Conservation (phyloP, 2,797 vertebrate species). For the Sarcoramphus papa region DNA sequence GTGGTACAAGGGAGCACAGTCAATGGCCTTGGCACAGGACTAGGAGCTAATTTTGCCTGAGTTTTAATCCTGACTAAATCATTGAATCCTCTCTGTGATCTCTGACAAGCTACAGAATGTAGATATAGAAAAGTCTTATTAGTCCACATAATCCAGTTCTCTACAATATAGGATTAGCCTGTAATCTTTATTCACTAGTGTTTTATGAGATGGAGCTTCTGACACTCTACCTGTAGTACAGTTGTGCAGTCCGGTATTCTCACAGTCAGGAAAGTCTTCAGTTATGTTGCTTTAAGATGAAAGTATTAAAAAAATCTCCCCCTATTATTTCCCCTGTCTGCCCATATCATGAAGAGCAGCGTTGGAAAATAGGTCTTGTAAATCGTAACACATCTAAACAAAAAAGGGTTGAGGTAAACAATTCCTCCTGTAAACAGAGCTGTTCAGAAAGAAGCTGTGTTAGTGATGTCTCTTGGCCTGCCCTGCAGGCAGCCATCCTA, state of each 20-base stretch:
- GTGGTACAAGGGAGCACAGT: background rate
- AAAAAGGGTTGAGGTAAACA: background rate
- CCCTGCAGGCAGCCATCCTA: background rate
- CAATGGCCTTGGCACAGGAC: background rate
- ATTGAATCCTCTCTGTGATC: conserved; percentile 20
- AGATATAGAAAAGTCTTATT: conserved; percentile 15
- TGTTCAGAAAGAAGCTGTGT: background rate
- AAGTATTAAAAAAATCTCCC: background rate
- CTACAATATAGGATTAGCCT: conserved; percentile 16
- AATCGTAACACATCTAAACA: background rate
- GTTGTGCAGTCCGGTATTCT: background rate
- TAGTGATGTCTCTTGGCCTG: background rate
- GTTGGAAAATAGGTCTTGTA: background rate
- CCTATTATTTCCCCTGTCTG: background rate
- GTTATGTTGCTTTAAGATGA: background rate
- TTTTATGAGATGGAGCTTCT: background rate
- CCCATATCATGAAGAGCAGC: background rate
- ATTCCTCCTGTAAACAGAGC: background rate
- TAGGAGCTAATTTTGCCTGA: background rate
- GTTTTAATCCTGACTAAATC: conserved; percentile 33
- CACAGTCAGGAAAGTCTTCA: background rate
- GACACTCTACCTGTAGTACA: background rate
- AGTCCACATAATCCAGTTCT: conserved; percentile 23
- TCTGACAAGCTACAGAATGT: conserved; percentile 4
- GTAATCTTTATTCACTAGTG: conserved; percentile 24